Base-by-base conservation (phyloP, 2,797 vertebrate species). In the Lutjanus argentimaculatus region DNA sequence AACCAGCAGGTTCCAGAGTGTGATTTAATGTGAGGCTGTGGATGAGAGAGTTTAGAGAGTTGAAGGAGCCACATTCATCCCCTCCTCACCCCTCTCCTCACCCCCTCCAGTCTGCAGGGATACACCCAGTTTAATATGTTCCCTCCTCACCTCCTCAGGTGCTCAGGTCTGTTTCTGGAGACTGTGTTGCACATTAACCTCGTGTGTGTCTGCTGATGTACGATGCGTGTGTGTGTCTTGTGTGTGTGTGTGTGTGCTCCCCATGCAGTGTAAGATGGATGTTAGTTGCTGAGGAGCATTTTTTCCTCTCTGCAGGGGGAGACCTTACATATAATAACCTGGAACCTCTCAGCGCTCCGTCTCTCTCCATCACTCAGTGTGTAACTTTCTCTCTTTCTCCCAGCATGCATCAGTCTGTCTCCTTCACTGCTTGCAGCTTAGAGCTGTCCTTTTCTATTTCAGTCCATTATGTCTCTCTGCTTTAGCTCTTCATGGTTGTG, bases 251-350 rank as follows among this genome's bases (percentile, higher is more conserved):
- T 42, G 17, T 52, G 17, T 45, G 15, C 48, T 83, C 68, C 69
- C 77, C 56, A 9, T 75, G 81, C 42, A 72, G 69, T 63, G 7
- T 71, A 16, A 88, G 87, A 85, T 90, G 84, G 87, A 91, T 87
- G 89, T 85, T 62, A 1, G 67, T 15, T 72, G 82, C 67, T 80
- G 85, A 80, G 25, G 82, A 85, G 85, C 80, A 40, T 70, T 75
- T 86, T 67, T 71, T 65, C 80, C 57, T 76, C 87, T 87, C 85
- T n/a, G 1, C 1, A 15, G 89, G 82, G 67, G 83, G 55, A 64
- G 75, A 67, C 82, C 85, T 85, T 77, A 79, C 84, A 82, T 82
- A 72, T 88, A 89, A 91, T 89, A 84, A 88, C 73, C 80, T 53
- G 4, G 36, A 82, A 77, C 69, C 84, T 87, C 80, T 69, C 76